Evolutionary conservation across 1,140 invertebrate genomes (phyloP).

Genomic region (Zaprionus vittiger): DNA sequence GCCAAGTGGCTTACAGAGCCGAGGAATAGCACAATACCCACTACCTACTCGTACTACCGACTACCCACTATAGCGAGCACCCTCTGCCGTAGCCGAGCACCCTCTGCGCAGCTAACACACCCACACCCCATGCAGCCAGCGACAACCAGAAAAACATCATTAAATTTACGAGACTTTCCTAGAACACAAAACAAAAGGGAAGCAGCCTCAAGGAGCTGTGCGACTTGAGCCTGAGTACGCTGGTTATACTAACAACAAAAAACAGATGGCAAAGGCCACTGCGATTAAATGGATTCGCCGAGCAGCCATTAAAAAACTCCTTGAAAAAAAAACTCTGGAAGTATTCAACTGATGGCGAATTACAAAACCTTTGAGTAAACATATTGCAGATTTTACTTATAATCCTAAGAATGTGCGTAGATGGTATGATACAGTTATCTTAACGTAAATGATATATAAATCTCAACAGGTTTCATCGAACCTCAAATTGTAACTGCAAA

Average conservation of each 20-base stretch:
- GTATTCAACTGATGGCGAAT: background rate
- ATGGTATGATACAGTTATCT: background rate
- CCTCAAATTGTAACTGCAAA: no score
- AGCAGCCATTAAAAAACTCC: constrained; percentile 9
- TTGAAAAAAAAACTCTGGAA: background rate
- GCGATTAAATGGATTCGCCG: constrained; percentile 14
- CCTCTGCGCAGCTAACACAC: background rate
- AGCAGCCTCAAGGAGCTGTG: constrained; percentile 10
- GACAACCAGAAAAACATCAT: constrained; percentile 66
- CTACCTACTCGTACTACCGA: background rate
- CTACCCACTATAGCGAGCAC: background rate
- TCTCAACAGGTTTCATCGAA: no score
- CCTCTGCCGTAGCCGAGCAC: background rate
- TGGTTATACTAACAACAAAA: constrained; percentile 9
- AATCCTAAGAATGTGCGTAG: background rate
- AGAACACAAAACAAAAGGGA: constrained; percentile 63
- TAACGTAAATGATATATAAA: no score
- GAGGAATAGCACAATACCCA: background rate
- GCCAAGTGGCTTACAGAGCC: constrained; percentile 50
- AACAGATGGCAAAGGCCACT: constrained; percentile 37
- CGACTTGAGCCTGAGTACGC: constrained; percentile 2
- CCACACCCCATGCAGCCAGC: background rate
- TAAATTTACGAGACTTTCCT: constrained; percentile 72
- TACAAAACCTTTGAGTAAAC: background rate
- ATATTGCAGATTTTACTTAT: background rate